These are phyloP conservation scores for Scelioninae gen. 2 DNA, from an alignment of 2,888 invertebrate species.

Conservation along the genomic window DNA sequence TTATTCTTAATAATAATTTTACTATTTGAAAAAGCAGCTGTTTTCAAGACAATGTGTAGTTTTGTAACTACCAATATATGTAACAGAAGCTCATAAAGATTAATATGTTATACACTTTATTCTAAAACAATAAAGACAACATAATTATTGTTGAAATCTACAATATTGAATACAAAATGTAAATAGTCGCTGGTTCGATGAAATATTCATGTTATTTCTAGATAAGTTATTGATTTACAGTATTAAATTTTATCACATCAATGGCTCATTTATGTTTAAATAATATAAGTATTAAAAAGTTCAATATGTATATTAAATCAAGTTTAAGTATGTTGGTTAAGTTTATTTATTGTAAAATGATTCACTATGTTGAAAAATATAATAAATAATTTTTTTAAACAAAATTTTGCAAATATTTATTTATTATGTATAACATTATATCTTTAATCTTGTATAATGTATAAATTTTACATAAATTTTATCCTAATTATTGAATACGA, in stretches of 20 bases:
- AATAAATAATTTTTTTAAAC: slow-evolving; percentile 22
- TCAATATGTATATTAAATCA: neutral
- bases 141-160: slow-evolving; percentile 19
- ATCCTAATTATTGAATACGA: no score
- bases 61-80: slow-evolving; percentile 5
- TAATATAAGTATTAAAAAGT: slow-evolving; percentile 29
- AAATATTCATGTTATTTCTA: slow-evolving; percentile 49
- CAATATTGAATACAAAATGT: slow-evolving; percentile 9
- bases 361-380: slow-evolving; percentile 1
- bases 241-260: slow-evolving; percentile 36
- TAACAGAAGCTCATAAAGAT: neutral
- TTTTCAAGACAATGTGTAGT: neutral
- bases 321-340: neutral
- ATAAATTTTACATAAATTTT: no score
- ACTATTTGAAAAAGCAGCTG: slow-evolving; percentile 6
- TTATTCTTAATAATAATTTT: no score
- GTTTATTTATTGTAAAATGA: slow-evolving; percentile 18
- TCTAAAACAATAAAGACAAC: slow-evolving; percentile 1
- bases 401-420: no score
- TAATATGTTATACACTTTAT: slow-evolving; percentile 15
- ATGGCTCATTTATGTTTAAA: slow-evolving; percentile 43
- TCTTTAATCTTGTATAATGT: no score
- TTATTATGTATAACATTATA: no score
- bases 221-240: slow-evolving; percentile 46
- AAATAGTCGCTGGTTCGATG: slow-evolving; percentile 62